Base-by-base conservation (phyloP, 2,888 invertebrate species). In the Cenopis cana region DNA sequence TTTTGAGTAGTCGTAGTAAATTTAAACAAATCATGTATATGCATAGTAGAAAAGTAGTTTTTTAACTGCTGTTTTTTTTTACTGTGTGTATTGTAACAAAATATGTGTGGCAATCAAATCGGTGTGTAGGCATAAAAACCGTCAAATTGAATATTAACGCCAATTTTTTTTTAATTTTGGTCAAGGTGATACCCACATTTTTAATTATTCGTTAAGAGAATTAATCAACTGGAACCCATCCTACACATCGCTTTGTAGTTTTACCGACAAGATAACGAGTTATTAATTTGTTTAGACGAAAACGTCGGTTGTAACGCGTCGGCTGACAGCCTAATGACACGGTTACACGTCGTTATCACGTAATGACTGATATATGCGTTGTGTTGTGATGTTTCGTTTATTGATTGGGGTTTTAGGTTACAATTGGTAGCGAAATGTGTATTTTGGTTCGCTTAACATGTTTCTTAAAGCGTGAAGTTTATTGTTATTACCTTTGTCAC, bases 281-380 rank as follows among this genome's bases (percentile, higher is more conserved):
- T 62, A 62, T 62, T 62, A 62, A 62, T 62, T 62, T 62, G 62
- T 62, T 62, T 62, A 49, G 24, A 5, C 33, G 24, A 9, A 61
- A 33, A 61, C 49, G 12, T 33, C 61, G 5, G 52, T 62, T 62
- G 5, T 59, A 24, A 24, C 59, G 20, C 36, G 18, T n/a, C 33
- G 49, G 29, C 18, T 62, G 62, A 62, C 62, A 62, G 36, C 52
- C 12, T 62, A 62, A 62, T 62, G 62, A 52, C 49, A 52, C 9
- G 36, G 36, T 52, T 50, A 50, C 62, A 36, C 36, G 36, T 62
- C 52, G 50, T 52, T 52, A 62, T 62, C 62, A 18, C 33, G 17
- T 50, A n/a, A 49, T 46, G 60, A 60, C 59, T n/a, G 55, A 55
- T 60, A 17, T 60, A 49, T 38, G 24, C 59, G n/a, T 20, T 17